phyloP scores from a whole-genome alignment of 1,140 invertebrate species.

The Zaprionus africanus region DNA sequence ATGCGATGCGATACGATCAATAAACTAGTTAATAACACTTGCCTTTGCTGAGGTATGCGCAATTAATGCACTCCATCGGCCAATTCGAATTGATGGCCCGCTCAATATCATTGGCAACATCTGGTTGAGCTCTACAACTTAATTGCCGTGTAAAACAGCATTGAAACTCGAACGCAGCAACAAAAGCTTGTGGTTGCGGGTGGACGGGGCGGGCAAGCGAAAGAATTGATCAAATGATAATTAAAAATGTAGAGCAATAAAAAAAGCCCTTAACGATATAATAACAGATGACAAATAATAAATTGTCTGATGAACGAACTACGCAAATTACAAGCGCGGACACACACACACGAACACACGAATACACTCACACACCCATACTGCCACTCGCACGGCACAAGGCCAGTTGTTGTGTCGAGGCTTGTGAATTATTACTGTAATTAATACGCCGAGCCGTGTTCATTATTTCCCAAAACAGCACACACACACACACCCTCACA shows the following conservation, averaged over 20 bases:
- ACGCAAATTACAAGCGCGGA: slow-evolving; percentile 57
- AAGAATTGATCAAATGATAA: slow-evolving; percentile 75
- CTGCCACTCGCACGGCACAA: neutral
- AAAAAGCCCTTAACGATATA: slow-evolving; percentile 78
- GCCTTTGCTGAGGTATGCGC: slow-evolving; percentile 13
- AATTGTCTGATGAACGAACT: slow-evolving; percentile 63
- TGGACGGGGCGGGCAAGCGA: neutral
- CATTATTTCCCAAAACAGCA: slow-evolving; percentile 64
- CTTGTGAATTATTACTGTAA: slow-evolving; percentile 75
- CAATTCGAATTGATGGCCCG: slow-evolving; percentile 42
- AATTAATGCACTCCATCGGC: slow-evolving; percentile 28
- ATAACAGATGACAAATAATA: slow-evolving; percentile 83
- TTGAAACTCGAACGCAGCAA: slow-evolving; percentile 43
- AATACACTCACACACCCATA: neutral
- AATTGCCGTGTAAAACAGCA: slow-evolving; percentile 75
- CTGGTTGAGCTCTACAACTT: slow-evolving; percentile 56
- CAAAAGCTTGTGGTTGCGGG: neutral
- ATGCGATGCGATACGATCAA: slow-evolving; percentile 13
- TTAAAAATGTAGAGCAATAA: slow-evolving; percentile 74
- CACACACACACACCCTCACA: slow-evolving; percentile 12
- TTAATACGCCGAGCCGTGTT: slow-evolving; percentile 74
- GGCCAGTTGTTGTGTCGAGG: slow-evolving; percentile 48
- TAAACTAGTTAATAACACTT: slow-evolving; percentile 38
- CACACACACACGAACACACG: slow-evolving; percentile 25
- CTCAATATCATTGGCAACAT: slow-evolving; percentile 41